phyloP scores from a whole-genome alignment of 2,888 invertebrate genomes.

The Idaea dimidiata region DNA sequence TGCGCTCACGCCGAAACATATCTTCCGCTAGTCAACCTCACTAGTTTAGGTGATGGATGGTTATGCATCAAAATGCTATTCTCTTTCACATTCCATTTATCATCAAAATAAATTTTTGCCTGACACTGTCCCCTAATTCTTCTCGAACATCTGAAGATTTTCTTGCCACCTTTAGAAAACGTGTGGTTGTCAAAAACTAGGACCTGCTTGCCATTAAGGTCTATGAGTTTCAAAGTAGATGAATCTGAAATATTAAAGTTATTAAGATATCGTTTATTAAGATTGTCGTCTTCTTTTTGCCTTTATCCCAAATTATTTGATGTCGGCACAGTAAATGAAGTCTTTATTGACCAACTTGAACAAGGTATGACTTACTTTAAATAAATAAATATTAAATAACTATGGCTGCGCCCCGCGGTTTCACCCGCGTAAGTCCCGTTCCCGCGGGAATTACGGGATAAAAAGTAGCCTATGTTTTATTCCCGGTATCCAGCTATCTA shows the following conservation, averaged over 20 bases:
- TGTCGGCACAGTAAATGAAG: too few relatives aligned
- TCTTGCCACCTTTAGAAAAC: conserved; percentile 8
- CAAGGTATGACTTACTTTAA: too few relatives aligned
- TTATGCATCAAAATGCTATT: not conserved
- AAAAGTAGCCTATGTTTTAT: too few relatives aligned
- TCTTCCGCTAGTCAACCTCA: not conserved
- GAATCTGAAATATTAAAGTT: not conserved
- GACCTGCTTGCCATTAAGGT: conserved; percentile 13
- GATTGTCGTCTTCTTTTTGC: too few relatives aligned
- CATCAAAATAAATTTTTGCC: not conserved
- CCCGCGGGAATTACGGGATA: too few relatives aligned
- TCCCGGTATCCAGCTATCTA: too few relatives aligned
- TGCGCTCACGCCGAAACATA: not conserved
- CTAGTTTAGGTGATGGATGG: not conserved
- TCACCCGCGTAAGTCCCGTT: too few relatives aligned
- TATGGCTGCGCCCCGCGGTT: too few relatives aligned
- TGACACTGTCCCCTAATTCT: not conserved
- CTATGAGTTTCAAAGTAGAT: conserved; percentile 3
- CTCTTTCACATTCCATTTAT: not conserved
- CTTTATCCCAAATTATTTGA: too few relatives aligned
- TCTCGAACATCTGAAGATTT: not conserved
- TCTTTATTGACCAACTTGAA: too few relatives aligned
- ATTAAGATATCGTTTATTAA: too few relatives aligned
- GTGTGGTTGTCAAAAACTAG: conserved; percentile 21
- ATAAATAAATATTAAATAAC: too few relatives aligned